A percentile compares a stretch with the other conserved stretches of the same genome.
phyloP scores from a whole-genome alignment of 2,113 vertebrate genomes.

The Stegostoma tigrinum region DNA sequence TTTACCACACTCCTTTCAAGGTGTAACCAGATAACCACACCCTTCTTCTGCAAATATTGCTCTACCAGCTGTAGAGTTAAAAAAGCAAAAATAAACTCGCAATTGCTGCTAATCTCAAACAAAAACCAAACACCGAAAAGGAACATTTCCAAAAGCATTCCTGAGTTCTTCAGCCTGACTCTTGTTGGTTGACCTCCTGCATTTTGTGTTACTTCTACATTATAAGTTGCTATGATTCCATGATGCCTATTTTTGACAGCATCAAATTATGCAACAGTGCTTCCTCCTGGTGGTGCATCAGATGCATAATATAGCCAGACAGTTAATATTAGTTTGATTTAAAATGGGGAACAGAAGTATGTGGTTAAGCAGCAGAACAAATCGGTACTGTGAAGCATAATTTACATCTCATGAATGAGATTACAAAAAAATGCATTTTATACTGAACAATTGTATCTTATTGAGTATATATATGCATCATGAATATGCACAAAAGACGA shows the following conservation, averaged over 20 bases:
- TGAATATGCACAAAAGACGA: not conserved
- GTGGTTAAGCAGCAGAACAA: not conserved
- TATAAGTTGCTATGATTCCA: not conserved
- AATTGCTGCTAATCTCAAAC: not conserved
- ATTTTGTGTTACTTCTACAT: not conserved
- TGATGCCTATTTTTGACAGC: not conserved
- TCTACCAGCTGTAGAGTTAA: not conserved
- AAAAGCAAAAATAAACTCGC: not conserved
- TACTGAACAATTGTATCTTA: not conserved
- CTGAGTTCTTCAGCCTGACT: not conserved
- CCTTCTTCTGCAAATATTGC: not conserved
- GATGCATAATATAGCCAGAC: not conserved
- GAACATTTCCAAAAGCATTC: not conserved
- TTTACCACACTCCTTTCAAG: not conserved
- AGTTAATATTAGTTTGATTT: not conserved
- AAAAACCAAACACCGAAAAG: not conserved
- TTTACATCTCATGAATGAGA: not conserved
- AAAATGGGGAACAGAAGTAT: not conserved
- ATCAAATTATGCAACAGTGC: not conserved
- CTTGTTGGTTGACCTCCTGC: not conserved
- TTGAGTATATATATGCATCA: not conserved
- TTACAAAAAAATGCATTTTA: conserved; percentile 9
- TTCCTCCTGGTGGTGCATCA: not conserved
- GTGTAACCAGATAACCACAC: not conserved
- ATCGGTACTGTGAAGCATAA: not conserved